A percentile compares a stretch with the other conserved stretches of the same genome.
Evolutionary conservation across 2,113 vertebrate species (phyloP).

Genomic region (Atractosteus spatula): DNA sequence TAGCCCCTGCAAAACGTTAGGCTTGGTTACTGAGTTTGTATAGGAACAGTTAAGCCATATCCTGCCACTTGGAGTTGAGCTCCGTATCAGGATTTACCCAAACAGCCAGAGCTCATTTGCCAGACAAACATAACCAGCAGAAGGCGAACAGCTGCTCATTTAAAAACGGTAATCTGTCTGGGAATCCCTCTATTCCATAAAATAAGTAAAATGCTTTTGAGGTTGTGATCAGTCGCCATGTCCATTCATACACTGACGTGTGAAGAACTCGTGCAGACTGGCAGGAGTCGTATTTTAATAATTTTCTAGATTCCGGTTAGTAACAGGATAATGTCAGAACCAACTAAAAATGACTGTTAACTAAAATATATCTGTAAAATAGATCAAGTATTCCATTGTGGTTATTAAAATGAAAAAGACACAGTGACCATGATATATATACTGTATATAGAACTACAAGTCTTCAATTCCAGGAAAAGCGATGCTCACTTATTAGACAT

Average conservation of each 20-base stretch:
- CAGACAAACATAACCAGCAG: constrained; percentile 43
- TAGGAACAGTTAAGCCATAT: constrained; percentile 8
- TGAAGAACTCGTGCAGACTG: too few relatives aligned
- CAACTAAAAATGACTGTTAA: too few relatives aligned
- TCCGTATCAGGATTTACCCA: constrained; percentile 33
- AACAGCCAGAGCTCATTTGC: constrained; percentile 39
- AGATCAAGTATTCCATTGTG: too few relatives aligned
- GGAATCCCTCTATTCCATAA: constrained; percentile 50
- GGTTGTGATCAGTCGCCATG: background rate
- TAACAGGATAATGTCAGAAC: too few relatives aligned
- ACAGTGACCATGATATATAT: too few relatives aligned
- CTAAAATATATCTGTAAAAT: too few relatives aligned
- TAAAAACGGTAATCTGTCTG: constrained; percentile 49
- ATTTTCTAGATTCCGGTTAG: too few relatives aligned
- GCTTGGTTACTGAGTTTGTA: background rate
- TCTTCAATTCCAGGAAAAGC: too few relatives aligned
- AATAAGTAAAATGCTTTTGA: constrained; percentile 21
- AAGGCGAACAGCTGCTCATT: constrained; percentile 48
- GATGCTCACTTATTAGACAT: too few relatives aligned
- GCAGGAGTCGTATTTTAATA: too few relatives aligned
- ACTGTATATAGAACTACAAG: too few relatives aligned
- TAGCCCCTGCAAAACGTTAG: background rate
- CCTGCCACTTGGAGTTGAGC: constrained; percentile 25
- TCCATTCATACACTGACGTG: background rate
- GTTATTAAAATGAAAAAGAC: too few relatives aligned